These are phyloP conservation scores for Archips xylosteana DNA, from an alignment of 2,888 invertebrate species.

Conservation along the genomic window DNA sequence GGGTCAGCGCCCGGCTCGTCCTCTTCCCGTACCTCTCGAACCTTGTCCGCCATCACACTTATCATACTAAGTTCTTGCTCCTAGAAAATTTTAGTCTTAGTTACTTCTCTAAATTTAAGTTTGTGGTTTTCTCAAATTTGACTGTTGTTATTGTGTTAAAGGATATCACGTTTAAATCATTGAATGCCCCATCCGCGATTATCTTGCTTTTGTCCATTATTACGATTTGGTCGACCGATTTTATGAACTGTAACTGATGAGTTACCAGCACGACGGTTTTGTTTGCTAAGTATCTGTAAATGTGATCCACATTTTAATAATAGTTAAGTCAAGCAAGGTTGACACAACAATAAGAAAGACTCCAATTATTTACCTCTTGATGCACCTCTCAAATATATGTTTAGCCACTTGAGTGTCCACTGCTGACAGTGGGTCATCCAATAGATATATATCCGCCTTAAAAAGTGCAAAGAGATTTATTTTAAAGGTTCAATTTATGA, in stretches of 20 bases:
- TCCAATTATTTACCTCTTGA: constrained; percentile 71
- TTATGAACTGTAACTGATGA: constrained; percentile 93
- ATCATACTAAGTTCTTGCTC: constrained; percentile 69
- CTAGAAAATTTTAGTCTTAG: constrained; percentile 49
- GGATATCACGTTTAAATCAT: constrained; percentile 66
- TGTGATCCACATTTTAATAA: background rate
- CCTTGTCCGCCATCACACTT: constrained; percentile 70
- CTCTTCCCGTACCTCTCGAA: constrained; percentile 68
- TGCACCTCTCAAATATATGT: constrained; percentile 89
- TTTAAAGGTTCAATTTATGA: no score
- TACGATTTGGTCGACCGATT: constrained; percentile 86
- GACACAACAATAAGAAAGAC: background rate
- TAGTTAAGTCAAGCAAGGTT: background rate
- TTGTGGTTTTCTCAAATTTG: background rate
- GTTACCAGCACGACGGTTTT: constrained; percentile 92
- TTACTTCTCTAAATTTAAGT: background rate
- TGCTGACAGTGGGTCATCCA: constrained; percentile 91
- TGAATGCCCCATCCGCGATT: constrained; percentile 69
- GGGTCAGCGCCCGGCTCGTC: constrained; percentile 54
- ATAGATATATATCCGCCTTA: constrained; percentile 89
- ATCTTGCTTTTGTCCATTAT: constrained; percentile 75
- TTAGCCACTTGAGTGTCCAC: constrained; percentile 90
- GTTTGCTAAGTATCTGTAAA: constrained; percentile 81
- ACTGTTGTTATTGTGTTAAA: background rate
- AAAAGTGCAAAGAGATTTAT: constrained; percentile 49